Conservation (phyloP, 2,888 invertebrate species). For the Eucera pruinosa region DNA sequence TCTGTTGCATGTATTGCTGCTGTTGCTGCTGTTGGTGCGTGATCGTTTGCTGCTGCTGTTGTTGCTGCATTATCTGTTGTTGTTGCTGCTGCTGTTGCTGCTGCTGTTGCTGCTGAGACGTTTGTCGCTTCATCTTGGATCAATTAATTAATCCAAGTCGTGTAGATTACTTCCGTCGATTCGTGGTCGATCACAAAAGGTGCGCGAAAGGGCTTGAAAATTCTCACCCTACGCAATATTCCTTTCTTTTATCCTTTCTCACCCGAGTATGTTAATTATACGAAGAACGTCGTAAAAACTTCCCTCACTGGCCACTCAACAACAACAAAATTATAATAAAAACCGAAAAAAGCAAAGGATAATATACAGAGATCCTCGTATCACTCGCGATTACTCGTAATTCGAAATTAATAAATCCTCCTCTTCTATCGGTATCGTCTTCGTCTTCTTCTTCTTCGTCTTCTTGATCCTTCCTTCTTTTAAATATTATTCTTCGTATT, state of each 20-base stretch:
- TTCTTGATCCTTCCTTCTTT: not conserved
- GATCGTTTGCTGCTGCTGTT: constrained; percentile 84
- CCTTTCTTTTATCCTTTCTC: constrained; percentile 2
- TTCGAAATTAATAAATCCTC: constrained; percentile 40
- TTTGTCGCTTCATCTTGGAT: constrained; percentile 91
- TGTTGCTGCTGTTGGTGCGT: constrained; percentile 84
- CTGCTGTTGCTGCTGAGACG: constrained; percentile 83
- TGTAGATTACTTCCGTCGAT: constrained; percentile 24
- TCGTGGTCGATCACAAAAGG: constrained; percentile 36
- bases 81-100: constrained; percentile 71
- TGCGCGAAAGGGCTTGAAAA: constrained; percentile 2
- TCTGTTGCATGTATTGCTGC: constrained; percentile 86
- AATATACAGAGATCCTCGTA: constrained; percentile 33
- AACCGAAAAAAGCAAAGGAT: not conserved
- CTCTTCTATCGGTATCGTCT: constrained; percentile 33
- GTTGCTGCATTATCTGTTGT: constrained; percentile 79
- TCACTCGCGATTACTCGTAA: constrained; percentile 56
- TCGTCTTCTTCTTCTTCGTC: constrained; percentile 22
- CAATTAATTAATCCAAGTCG: constrained; percentile 68
- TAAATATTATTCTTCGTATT: not conserved
- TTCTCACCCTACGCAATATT: not conserved
- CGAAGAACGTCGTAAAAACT: constrained; percentile 34
- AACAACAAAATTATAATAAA: constrained; percentile 40
- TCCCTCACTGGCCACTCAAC: constrained; percentile 59
- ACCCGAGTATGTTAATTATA: constrained; percentile 28